phyloP scores from a whole-genome alignment of 1,140 invertebrate genomes.

The Eufriesea mexicana region DNA sequence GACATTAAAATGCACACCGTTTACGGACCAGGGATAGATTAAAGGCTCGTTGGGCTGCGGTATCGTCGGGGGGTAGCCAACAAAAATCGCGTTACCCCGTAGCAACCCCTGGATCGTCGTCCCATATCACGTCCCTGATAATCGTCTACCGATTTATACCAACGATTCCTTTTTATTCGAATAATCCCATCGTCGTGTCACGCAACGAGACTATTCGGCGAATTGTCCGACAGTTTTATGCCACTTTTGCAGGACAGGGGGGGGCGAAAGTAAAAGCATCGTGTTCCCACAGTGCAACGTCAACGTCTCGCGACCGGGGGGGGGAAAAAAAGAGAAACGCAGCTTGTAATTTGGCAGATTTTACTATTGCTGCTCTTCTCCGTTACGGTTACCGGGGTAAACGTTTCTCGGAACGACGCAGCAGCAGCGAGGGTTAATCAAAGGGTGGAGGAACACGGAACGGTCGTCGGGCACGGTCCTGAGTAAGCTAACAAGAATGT shows the following conservation, averaged over 20 bases:
- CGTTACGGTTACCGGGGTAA: constrained; percentile 17
- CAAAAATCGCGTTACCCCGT: constrained; percentile 7
- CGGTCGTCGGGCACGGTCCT: background rate
- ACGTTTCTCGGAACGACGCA: constrained; percentile 33
- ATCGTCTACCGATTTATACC: background rate
- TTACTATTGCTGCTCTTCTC: constrained; percentile 15
- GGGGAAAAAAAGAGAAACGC: background rate
- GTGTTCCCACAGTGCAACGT: background rate
- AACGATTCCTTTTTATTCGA: too few relatives aligned
- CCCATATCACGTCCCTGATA: background rate
- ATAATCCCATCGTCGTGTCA: too few relatives aligned
- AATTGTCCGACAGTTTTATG: background rate
- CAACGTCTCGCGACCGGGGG: background rate
- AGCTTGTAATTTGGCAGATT: constrained; percentile 36
- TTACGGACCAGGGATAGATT: constrained; percentile 56
- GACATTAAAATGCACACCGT: constrained; percentile 60
- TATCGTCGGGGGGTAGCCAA: background rate
- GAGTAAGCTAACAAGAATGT: constrained; percentile 47
- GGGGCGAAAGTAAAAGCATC: background rate
- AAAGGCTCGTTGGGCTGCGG: constrained; percentile 30
- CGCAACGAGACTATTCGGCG: too few relatives aligned
- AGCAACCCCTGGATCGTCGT: background rate
- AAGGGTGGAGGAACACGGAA: constrained; percentile 36
- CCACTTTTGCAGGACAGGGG: too few relatives aligned
- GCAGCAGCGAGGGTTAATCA: constrained; percentile 35